phyloP scores from a whole-genome alignment of 2,797 vertebrate genomes.

The Myotis myotis region DNA sequence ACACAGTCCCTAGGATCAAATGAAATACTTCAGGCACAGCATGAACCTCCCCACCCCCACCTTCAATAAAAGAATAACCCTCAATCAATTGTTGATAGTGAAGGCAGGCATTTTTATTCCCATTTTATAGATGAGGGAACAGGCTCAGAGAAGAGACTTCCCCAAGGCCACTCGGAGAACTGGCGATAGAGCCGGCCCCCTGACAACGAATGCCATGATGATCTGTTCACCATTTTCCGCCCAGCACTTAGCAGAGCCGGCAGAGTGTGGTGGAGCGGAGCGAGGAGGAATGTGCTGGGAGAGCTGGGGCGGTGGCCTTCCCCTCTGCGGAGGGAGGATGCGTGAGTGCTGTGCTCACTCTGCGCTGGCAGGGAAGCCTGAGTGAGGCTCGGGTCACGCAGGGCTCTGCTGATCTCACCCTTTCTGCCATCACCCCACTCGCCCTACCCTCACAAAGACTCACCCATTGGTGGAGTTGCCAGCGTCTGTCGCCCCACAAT shows the following conservation, averaged over 20 bases:
- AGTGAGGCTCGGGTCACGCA: neutral
- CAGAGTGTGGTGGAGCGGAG: no score
- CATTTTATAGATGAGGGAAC: constrained; percentile 11
- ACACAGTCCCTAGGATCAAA: neutral
- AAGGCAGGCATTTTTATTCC: neutral
- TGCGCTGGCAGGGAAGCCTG: neutral
- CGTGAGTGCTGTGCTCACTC: neutral
- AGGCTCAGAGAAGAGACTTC: neutral
- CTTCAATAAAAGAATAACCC: neutral
- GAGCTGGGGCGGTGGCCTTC: neutral
- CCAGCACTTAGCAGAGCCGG: neutral
- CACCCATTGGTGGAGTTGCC: constrained; percentile 97
- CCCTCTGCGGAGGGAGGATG: neutral
- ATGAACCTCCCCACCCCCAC: neutral
- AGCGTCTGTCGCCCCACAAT: constrained; percentile 97
- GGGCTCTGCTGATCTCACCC: neutral
- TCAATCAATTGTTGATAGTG: neutral
- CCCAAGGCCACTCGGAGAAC: neutral
- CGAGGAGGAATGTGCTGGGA: neutral
- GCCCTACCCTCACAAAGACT: constrained; percentile 73
- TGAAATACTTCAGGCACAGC: neutral
- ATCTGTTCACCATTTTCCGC: neutral
- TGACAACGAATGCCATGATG: neutral
- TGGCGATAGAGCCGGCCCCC: neutral
- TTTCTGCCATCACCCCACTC: neutral